phyloP scores from a whole-genome alignment of 2,888 invertebrate genomes.

The Megastigmus dorsalis region DNA sequence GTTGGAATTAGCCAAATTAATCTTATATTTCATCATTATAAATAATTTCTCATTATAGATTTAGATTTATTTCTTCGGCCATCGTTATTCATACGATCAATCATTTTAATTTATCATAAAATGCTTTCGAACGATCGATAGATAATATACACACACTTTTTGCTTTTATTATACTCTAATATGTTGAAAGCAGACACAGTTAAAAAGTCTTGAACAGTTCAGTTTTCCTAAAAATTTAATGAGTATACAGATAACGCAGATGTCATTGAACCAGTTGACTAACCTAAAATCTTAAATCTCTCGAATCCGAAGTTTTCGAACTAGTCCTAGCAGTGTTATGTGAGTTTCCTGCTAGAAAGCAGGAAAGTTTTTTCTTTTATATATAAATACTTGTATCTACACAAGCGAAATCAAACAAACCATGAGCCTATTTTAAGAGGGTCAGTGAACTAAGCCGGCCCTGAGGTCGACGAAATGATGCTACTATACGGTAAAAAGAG shows the following conservation, averaged over 20 bases:
- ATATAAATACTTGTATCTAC: constrained; percentile 8
- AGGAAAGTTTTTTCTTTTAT: constrained; percentile 12
- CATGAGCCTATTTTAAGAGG: constrained; percentile 18
- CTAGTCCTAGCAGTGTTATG: no score
- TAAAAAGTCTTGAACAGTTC: no score
- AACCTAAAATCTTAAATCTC: not conserved
- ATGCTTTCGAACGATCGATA: no score
- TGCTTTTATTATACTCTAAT: no score
- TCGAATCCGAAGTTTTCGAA: no score
- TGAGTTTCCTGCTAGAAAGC: not conserved
- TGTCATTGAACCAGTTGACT: no score
- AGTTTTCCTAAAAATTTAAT: no score
- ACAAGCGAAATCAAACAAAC: constrained; percentile 43
- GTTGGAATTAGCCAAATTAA: not conserved
- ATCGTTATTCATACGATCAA: no score
- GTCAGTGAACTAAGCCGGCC: constrained; percentile 38
- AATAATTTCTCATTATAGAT: constrained; percentile 10
- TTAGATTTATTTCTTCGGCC: constrained; percentile 13
- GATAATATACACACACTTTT: no score
- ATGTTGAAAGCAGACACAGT: no score
- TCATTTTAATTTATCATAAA: no score
- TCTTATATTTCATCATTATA: not conserved
- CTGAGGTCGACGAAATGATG: constrained; percentile 27
- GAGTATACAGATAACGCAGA: no score
- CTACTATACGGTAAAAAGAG: constrained; percentile 27